Conservation (phyloP, 2,797 vertebrate species). For the Sebastes cheni region DNA sequence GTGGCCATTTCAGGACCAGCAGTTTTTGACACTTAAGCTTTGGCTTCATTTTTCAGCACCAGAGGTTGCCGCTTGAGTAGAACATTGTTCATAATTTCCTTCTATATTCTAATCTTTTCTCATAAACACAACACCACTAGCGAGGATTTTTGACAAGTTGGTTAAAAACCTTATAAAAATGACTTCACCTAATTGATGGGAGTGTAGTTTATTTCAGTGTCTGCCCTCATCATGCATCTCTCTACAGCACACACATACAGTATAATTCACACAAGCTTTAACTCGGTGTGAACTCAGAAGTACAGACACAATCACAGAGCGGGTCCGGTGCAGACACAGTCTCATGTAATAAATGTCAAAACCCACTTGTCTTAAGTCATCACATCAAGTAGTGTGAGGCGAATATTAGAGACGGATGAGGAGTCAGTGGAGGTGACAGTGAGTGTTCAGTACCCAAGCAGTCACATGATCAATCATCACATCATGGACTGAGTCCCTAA, state of each 20-base stretch:
- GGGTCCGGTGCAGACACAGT: background rate
- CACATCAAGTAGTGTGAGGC: background rate
- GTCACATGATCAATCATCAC: background rate
- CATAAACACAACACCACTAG: background rate
- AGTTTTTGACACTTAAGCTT: no score
- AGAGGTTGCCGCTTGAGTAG: background rate
- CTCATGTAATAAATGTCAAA: background rate
- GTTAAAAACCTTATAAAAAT: background rate
- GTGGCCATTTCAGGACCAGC: no score
- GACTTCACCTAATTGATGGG: background rate
- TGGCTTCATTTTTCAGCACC: no score
- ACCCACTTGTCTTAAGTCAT: constrained; percentile 4
- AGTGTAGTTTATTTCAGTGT: background rate
- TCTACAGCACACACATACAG: background rate
- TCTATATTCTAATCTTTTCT: background rate
- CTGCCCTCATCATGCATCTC: background rate
- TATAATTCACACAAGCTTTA: background rate
- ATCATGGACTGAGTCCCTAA: background rate
- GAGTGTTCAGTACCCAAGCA: background rate
- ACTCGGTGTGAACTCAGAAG: background rate
- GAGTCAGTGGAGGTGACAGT: background rate
- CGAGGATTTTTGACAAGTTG: background rate
- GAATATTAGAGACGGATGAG: background rate
- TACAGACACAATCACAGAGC: background rate
- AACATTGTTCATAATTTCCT: background rate